Evolutionary conservation across 2,797 vertebrate genomes (phyloP), one percentile per base, ranked within the genome.

Genomic region (Semaprochilodus insignis): DNA sequence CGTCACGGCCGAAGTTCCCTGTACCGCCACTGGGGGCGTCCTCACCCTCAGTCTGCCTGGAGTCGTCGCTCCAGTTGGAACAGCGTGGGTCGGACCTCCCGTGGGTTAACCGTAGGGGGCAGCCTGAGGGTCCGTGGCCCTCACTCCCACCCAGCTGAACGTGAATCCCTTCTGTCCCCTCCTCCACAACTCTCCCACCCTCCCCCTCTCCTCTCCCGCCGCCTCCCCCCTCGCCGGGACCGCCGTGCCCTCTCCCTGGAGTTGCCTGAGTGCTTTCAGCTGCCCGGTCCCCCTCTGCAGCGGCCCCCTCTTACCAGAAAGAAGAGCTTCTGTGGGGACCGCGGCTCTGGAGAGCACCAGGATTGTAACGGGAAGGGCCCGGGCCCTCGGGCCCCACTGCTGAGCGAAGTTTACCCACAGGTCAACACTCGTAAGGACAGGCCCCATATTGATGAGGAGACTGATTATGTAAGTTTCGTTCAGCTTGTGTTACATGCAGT

Each of bases 51-150:
- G 44, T 88, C 91, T 0, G 95, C 94, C 87, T 96, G 96, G 83
- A 97, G 95, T 84, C 96, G 97, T 63, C 96, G 97, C 87, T 97
- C 97, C 36, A 99, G 98, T 89, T 99, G 97, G 91, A 98, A 97
- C 94, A 99, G 97, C 84, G 90, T 96, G 75, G 95, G 96, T 90
- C 95, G 95, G 92, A 94, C 91, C 94, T 92, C 90, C 80, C 88
- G 90, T 75, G 92, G 89, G 44, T 90, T 86, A 51, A 71, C 72
- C 0, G 88, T 95, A 0, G 94, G 94, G 3, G 94, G 94, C 15
- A 95, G 94, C 83, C 92, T 95, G 40, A 91, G 94, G 0, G 91
- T 93, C 0, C 93, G 89, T 52, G 88, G 93, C 2, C 90, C 89
- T 77, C 94, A 95, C 88, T 93, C 92, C 16, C 91, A 93, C 3